Percentiles rank a stretch among this genome's conserved stretches.
These are phyloP conservation scores for Neotoxoptera formosana DNA, from an alignment of 1,140 invertebrate genomes.

Conservation along the genomic window DNA sequence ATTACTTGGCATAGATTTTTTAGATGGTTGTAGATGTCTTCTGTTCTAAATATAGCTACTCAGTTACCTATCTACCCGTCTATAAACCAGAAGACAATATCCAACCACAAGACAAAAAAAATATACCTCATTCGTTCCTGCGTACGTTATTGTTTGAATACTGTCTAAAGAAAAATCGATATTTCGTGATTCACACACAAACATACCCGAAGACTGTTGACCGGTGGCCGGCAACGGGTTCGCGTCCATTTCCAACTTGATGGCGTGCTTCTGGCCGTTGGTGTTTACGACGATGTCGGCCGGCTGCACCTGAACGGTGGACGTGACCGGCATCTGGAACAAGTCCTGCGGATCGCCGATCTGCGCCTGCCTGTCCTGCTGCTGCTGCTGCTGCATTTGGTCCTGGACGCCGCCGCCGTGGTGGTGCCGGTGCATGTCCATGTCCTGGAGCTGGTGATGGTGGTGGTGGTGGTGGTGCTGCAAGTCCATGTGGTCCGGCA, in stretches of 20 bases:
- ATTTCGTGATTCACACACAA: not conserved
- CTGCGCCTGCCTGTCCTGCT: slow-evolving; percentile 36
- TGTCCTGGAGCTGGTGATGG: slow-evolving; percentile 48
- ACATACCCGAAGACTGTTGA: slow-evolving; percentile 23
- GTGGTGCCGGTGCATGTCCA: slow-evolving; percentile 46
- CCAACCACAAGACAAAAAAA: not conserved
- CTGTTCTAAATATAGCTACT: not conserved
- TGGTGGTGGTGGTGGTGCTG: slow-evolving; percentile 32
- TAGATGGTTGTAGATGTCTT: not conserved
- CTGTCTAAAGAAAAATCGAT: not conserved
- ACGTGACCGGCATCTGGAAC: slow-evolving; percentile 45
- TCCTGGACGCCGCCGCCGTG: slow-evolving; percentile 14
- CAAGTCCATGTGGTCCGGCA: slow-evolving; percentile 31
- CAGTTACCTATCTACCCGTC: not conserved
- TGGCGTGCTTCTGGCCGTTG: slow-evolving; percentile 7
- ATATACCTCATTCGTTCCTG: not conserved
- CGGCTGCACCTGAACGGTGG: slow-evolving; percentile 16
- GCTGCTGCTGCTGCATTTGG: slow-evolving; percentile 23
- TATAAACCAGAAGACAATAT: not conserved
- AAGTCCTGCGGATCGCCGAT: slow-evolving; percentile 43
- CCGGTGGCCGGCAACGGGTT: not conserved
- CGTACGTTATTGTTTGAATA: not conserved
- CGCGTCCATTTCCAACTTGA: slow-evolving; percentile 40
- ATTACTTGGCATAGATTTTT: not conserved
- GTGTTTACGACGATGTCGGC: not conserved